Evolutionary conservation across 2,888 invertebrate species (phyloP), one percentile per base, ranked within the genome.

Genomic region (Pheosia gnoma): DNA sequence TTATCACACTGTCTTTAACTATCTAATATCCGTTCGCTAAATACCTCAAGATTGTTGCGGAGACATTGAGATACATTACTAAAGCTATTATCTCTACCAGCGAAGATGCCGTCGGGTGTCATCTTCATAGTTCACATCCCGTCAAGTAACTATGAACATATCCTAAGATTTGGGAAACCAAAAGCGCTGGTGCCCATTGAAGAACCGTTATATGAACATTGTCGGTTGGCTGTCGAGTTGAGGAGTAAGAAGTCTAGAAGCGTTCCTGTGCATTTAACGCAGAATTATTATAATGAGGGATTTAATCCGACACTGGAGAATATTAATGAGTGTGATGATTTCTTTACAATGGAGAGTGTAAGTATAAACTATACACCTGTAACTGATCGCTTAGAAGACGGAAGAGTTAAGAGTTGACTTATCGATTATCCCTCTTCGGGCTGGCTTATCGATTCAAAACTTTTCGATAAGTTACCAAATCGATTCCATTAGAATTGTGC

Each of bases 81-180:
- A 64, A 60, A 70, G 58, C 65, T 51, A 57, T 3, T 55, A 11
- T 57, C 59, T 59, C 41, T 10, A 57, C 57, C 59, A 57, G 58
- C 53, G 55, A 66, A 58, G 37, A 95, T 95, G 95, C 94, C 95
- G 60, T 81, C 88, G 4, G 96, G 96, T 70, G 96, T 96, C 6
- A 94, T 96, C 66, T 96, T 96, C 79, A 83, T 96, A 62, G 94
- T 96, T 65, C 95, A 95, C 78, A 95, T 96, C 74, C 96, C 96
- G 8, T 95, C 96, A 64, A 94, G 95, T 61, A 95, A 95, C 80
- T 95, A 95, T 76, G 96, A 96, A 84, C 95, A 95, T 77, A 92
- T 94, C 53, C 71, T 95, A 25, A 89, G 92, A 59, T 94, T 94
- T 66, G 95, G 95, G 0, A 91, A 89, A 70, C 87, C 91, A 0